These are phyloP conservation scores for Cantharis flavilabris DNA, from an alignment of 2,888 invertebrate genomes.

Conservation along the genomic window DNA sequence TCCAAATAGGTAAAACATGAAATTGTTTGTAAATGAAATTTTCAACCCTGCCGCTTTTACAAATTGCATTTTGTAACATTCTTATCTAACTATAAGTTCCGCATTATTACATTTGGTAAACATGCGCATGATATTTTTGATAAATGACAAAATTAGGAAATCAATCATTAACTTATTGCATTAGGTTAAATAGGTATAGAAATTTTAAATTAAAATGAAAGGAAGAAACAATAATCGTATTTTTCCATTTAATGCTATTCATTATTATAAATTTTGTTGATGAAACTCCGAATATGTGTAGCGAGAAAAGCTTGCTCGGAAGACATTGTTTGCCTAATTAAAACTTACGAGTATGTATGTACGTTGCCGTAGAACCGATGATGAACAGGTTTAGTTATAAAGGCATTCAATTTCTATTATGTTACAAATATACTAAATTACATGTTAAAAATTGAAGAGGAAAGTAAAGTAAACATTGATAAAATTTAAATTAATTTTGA, in stretches of 20 bases:
- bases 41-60: background rate
- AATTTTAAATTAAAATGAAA: too few species aligned
- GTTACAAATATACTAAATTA: background rate
- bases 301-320: too few species aligned
- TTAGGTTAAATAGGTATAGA: too few species aligned
- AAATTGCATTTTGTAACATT: background rate
- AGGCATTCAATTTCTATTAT: background rate
- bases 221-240: background rate
- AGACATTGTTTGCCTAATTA: too few species aligned
- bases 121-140: background rate
- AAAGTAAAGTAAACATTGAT: too few species aligned
- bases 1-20: background rate
- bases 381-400: too few species aligned
- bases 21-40: background rate
- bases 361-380: too few species aligned
- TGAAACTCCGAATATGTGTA: background rate
- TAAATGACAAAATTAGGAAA: too few species aligned
- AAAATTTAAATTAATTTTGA: too few species aligned
- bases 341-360: too few species aligned
- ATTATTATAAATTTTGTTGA: background rate
- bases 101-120: background rate
- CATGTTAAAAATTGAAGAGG: too few species aligned
- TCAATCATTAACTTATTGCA: background rate
- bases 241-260: too few species aligned
- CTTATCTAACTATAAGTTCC: background rate